Evolutionary conservation across 1,140 invertebrate species (phyloP).

Genomic region (Nixonia krombeini): DNA sequence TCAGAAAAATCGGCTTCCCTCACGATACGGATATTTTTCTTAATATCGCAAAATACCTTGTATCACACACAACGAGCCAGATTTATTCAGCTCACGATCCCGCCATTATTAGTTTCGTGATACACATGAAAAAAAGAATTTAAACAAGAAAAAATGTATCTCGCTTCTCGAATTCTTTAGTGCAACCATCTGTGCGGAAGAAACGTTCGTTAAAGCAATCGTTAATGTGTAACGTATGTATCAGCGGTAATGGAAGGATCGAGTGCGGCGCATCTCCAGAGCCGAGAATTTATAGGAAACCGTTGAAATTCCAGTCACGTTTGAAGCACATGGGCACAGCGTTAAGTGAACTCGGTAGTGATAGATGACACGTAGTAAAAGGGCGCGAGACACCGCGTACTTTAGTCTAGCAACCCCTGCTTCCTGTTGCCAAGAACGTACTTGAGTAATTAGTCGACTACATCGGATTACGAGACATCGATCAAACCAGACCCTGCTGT

Average conservation of each 20-base stretch:
- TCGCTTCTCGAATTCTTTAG: constrained; percentile 21
- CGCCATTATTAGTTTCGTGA: constrained; percentile 12
- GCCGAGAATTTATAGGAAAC: constrained; percentile 29
- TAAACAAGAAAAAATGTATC: not conserved
- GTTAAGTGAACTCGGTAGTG: constrained; percentile 5
- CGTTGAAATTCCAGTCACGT: constrained; percentile 33
- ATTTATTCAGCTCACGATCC: constrained; percentile 1
- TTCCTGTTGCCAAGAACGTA: constrained; percentile 24
- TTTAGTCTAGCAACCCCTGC: constrained; percentile 23
- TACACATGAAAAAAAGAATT: constrained; percentile 13
- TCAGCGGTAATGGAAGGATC: constrained; percentile 31
- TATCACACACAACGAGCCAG: no score
- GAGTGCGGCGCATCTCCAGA: constrained; percentile 2
- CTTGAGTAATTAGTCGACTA: constrained; percentile 26
- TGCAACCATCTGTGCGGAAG: not conserved
- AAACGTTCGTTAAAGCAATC: not conserved
- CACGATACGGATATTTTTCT: no score
- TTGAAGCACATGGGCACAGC: constrained; percentile 5
- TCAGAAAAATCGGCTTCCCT: no score
- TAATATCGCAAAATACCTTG: no score
- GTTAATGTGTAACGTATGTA: constrained; percentile 13
- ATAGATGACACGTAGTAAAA: constrained; percentile 31
- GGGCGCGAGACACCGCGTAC: constrained; percentile 30
- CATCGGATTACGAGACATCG: constrained; percentile 15
- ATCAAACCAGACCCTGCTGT: not conserved